Evolutionary conservation across 2,888 invertebrate species (phyloP), one percentile per base, ranked within the genome.

Genomic region (Erebia aethiops): DNA sequence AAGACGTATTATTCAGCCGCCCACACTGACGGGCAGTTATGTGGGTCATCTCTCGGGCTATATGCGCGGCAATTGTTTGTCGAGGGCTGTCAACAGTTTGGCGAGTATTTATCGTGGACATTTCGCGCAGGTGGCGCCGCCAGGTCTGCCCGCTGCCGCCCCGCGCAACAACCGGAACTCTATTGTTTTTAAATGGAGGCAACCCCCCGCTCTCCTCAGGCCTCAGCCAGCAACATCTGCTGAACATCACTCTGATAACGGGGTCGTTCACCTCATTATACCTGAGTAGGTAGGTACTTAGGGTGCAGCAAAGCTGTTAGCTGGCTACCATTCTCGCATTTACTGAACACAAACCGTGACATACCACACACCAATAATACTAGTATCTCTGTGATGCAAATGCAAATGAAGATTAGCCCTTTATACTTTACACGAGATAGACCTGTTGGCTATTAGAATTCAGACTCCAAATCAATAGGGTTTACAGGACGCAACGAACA

Each of bases 151-250:
- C 74, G 72, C 71, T 8, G 51, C n/a, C n/a, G n/a, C 41, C 18
- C 54, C 41, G 62, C 41, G 35, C 54, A 26, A 49, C 57, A 51
- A 69, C 56, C 63, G 56, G 63, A 69, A 69, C 69, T 51, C 69
- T 69, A 69, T 69, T 69, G 69, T 69, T 69, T 69, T 69, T 63
- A 69, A 69, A 69, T 62, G 63, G 51, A 52, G 65, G 13, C 58
- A 51, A 14, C 70, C 21, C 26, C 51, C 49, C 46, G 49, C 49
- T 1, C 21, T 14, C 61, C 57, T 35, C 35, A 35, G 57, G 10
- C 2, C 21, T 1, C 58, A n/a, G 60, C 66, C 3, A 46, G 11
- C 64, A 58, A 54, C 65, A 66, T 66, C 54, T 66, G 65, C 56
- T 18, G 3, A 14, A 18, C 65, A 18, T 18, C 4, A 43, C n/a